Evolutionary conservation across 2,113 vertebrate genomes (phyloP).

Genomic region (Centropristis striata): DNA sequence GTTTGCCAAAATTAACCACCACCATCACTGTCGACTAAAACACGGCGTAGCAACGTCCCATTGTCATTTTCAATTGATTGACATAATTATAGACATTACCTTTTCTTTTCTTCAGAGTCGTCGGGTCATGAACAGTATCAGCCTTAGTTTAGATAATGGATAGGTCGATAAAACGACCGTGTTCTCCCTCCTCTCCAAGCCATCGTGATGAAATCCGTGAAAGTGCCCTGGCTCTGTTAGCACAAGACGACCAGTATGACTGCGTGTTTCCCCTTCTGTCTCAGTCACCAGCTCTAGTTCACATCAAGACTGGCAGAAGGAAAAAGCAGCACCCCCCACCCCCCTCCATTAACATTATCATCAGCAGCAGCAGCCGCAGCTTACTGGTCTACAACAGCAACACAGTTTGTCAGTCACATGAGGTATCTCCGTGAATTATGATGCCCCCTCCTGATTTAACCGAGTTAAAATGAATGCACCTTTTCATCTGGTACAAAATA

Average conservation of each 20-base stretch:
- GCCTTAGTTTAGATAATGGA: slow-evolving; percentile 43
- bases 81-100: slow-evolving; percentile 55
- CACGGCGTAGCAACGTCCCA: slow-evolving; percentile 20
- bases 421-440: slow-evolving; percentile 17
- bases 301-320: slow-evolving; percentile 7
- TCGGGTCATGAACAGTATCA: slow-evolving; percentile 2
- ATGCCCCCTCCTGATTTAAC: slow-evolving; percentile 28
- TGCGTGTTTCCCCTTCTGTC: slow-evolving; percentile 16
- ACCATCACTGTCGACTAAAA: slow-evolving; percentile 24
- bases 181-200: slow-evolving; percentile 58
- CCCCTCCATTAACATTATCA: slow-evolving; percentile 6
- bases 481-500: slow-evolving; percentile 21
- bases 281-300: slow-evolving; percentile 14
- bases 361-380: neutral
- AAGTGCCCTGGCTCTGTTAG: slow-evolving; percentile 19
- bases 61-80: neutral
- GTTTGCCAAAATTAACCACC: slow-evolving; percentile 17
- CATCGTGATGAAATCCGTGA: slow-evolving; percentile 66
- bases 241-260: slow-evolving; percentile 26
- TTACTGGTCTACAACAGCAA: neutral
- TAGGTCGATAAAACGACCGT: slow-evolving; percentile 55
- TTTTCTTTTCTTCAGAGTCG: slow-evolving; percentile 45
- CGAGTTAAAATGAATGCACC: slow-evolving; percentile 51
- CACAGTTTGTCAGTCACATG: slow-evolving; percentile 56
- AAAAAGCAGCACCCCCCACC: neutral